Percentiles rank a stretch among this genome's conserved stretches.
Evolutionary conservation across 1,140 invertebrate genomes (phyloP).

Genomic region (Periplaneta americana): DNA sequence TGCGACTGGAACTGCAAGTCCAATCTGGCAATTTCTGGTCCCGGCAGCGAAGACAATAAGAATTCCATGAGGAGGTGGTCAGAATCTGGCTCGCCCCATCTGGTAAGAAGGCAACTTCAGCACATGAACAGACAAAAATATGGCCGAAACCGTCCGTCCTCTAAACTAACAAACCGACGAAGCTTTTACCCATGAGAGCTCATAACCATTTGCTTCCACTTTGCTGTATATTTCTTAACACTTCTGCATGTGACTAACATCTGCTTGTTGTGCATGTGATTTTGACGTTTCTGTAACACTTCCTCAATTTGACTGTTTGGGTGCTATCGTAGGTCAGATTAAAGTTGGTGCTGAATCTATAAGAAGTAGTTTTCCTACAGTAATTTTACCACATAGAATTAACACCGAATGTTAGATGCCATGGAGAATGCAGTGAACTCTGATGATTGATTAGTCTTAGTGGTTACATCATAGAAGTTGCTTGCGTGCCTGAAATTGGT

Average conservation of each 20-base stretch:
- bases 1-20: constrained; percentile 7
- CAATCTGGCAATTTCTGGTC: too few relatives aligned
- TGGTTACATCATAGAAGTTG: background rate
- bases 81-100: constrained; percentile 22
- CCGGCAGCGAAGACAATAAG: constrained; percentile 7
- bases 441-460: background rate
- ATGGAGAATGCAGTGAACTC: too few relatives aligned
- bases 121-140: background rate
- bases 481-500: background rate
- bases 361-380: too few relatives aligned
- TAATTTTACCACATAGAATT: background rate
- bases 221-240: background rate
- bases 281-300: background rate
- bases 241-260: background rate
- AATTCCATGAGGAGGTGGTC: constrained; percentile 25
- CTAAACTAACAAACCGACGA: background rate
- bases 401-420: background rate
- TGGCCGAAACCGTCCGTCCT: background rate
- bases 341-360: too few relatives aligned
- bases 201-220: background rate
- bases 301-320: background rate
- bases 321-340: background rate
- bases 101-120: constrained; percentile 15
- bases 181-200: background rate
- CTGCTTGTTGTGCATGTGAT: background rate